Base-by-base conservation (phyloP, 2,888 invertebrate species). In the Adineta ricciae region DNA sequence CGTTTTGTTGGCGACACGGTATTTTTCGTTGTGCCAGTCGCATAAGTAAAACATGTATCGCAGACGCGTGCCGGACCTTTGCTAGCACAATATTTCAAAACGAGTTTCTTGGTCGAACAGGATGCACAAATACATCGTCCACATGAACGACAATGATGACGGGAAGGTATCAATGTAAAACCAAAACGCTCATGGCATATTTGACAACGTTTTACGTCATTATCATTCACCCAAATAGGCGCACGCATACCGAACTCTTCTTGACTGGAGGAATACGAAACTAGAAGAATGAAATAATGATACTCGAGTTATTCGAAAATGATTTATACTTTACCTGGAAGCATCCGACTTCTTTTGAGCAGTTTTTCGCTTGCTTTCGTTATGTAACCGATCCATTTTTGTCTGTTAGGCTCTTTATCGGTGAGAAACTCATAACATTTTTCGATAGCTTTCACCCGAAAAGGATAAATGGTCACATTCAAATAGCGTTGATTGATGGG, bases 61-160 rank as follows among this genome's bases (percentile, higher is more conserved):
- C 78, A 78, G 14, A 41, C 41, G n/a, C 41, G 78, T 11, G 2
- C 11, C 41, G 24, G 41, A 14, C 41, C 78, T 14, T 41, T 16
- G 2, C 24, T 9, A 41, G 14, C 24, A n/a, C n/a, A 41, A 78
- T 41, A 41, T 41, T 78, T 11, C 24, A 78, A 41, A 4, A 78
- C 0, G 4, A 38, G 11, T 41, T 78, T 41, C 2, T 78, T 78
- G 9, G 41, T 41, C 5, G 78, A 41, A 78, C 78, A 78, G 2
- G 41, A 78, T 14, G 3, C 21, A 78, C 78, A 78, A 24, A 41
- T n/a, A 41, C 41, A 38, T 14, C 41, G 38, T 14, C 78, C 78
- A n/a, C 78, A 78, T 41, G 78, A 38, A 41, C n/a, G 78, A 78
- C 78, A 78, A 41, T 78, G 41, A n/a, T 78, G 41, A n/a, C n/a